These are phyloP conservation scores for Erebia ligea DNA, from an alignment of 2,888 invertebrate genomes.

Conservation along the genomic window DNA sequence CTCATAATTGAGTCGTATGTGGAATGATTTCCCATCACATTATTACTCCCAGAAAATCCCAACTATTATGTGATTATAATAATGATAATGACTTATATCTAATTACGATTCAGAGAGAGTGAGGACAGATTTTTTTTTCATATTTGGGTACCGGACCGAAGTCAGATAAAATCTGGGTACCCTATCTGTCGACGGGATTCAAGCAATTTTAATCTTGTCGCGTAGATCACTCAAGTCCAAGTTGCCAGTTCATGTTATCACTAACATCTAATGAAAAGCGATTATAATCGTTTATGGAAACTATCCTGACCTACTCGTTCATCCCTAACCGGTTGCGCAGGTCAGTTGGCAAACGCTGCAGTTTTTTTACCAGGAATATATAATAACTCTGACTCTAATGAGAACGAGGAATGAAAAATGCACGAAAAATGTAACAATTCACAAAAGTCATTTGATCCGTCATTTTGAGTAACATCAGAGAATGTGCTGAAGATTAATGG, in stretches of 20 bases:
- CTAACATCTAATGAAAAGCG: not conserved
- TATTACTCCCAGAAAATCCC: no score
- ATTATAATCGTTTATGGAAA: not conserved
- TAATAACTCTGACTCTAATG: no score
- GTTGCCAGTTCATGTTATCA: not conserved
- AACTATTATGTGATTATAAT: no score
- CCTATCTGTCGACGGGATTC: not conserved
- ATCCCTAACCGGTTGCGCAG: not conserved
- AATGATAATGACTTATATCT: no score
- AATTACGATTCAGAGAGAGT: no score
- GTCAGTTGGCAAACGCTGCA: conserved; percentile 1
- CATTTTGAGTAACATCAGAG: no score
- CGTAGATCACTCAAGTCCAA: not conserved
- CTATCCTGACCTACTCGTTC: conserved; percentile 3
- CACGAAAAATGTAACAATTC: no score
- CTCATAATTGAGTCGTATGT: no score
- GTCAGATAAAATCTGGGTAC: not conserved
- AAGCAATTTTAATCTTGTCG: not conserved
- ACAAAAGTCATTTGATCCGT: no score
- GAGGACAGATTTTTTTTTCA: no score
- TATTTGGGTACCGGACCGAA: not conserved
- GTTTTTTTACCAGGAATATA: not conserved
- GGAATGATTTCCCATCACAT: no score
- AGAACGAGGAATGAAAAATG: not conserved
- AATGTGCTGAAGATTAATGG: not conserved